Percentiles rank a stretch among this genome's conserved stretches.
Conservation (phyloP, 2,113 vertebrate genomes). For the Amphiprion ocellaris region DNA sequence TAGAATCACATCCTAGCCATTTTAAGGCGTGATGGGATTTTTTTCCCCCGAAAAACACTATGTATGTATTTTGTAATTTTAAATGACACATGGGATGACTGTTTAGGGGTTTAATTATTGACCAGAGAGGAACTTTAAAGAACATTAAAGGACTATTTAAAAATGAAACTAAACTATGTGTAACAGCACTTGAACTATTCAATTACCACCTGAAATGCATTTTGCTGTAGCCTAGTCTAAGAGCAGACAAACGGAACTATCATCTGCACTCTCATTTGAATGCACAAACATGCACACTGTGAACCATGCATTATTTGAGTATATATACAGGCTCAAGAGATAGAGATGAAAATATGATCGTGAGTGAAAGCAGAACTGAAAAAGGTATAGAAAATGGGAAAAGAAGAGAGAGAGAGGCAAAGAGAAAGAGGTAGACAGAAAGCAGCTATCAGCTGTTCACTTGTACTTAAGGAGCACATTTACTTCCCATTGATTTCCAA, state of each 20-base stretch:
- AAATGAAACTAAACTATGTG: not conserved
- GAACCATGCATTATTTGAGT: conserved; percentile 34
- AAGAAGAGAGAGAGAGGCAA: conserved; percentile 57
- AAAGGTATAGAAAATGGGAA: conserved; percentile 49
- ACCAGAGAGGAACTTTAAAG: not conserved
- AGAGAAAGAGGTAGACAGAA: conserved; percentile 82
- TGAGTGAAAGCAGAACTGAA: conserved; percentile 54
- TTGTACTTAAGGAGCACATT: conserved; percentile 99
- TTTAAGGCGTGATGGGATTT: too few relatives aligned
- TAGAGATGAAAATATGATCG: conserved; percentile 50
- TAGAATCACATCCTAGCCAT: too few relatives aligned
- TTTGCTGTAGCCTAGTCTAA: not conserved
- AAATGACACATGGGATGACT: too few relatives aligned
- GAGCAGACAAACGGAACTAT: not conserved
- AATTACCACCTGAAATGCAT: not conserved
- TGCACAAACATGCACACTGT: not conserved
- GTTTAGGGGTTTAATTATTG: too few relatives aligned
- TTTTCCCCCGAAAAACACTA: too few relatives aligned
- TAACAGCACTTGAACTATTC: not conserved
- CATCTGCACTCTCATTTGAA: not conserved
- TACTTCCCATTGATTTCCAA: conserved; percentile 99
- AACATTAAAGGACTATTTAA: not conserved
- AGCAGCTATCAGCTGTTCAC: conserved; percentile 97
- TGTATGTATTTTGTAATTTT: too few relatives aligned
- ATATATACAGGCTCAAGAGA: conserved; percentile 87